Conservation (phyloP, 2,113 vertebrate species). For the Strix uralensis region DNA sequence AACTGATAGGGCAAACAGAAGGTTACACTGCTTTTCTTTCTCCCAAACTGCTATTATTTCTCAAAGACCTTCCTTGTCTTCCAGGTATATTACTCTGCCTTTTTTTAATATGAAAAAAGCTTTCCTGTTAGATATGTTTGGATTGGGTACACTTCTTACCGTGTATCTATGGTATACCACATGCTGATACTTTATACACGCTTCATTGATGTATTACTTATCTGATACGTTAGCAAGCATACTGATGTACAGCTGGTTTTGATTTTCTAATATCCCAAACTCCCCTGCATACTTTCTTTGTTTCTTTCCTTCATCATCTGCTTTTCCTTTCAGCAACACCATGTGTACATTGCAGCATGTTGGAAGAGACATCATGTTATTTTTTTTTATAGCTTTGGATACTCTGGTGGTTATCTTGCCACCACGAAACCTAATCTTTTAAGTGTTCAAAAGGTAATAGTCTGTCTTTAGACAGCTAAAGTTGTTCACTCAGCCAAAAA, state of each 20-base stretch:
- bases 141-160: neutral
- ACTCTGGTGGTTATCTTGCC: neutral
- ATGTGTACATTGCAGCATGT: neutral
- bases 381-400: neutral
- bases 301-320: neutral
- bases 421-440: neutral
- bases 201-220: neutral
- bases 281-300: neutral
- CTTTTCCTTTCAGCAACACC: neutral
- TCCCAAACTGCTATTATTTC: neutral
- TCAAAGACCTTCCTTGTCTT: neutral
- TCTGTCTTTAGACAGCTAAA: slow-evolving; percentile 15
- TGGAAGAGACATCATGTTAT: neutral
- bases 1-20: slow-evolving; percentile 22
- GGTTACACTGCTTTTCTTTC: neutral
- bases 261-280: neutral
- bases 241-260: neutral
- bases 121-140: neutral
- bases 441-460: neutral
- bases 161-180: neutral
- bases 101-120: neutral
- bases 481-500: slow-evolving; percentile 8
- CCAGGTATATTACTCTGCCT: neutral
- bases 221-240: neutral
- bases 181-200: neutral